Evolutionary conservation across 1,140 invertebrate species (phyloP).

Genomic region (Saxidomus purpurata): DNA sequence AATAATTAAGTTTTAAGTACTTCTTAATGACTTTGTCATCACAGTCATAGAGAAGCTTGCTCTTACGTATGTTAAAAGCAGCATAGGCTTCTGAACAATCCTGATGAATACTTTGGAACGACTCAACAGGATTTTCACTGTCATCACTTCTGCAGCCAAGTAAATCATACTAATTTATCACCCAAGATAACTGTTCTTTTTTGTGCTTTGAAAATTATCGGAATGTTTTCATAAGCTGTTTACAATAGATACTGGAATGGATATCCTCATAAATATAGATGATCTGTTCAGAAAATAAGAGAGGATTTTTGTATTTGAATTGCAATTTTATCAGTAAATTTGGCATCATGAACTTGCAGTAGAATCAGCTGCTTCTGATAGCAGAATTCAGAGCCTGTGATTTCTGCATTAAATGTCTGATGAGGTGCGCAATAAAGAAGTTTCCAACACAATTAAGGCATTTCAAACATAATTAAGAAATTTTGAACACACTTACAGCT

Average conservation of each 20-base stretch:
- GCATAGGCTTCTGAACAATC: not conserved
- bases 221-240: not conserved
- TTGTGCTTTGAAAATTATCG: conserved; percentile 13
- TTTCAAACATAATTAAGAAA: too few species aligned
- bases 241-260: not conserved
- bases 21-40: not conserved
- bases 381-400: too few species aligned
- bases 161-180: conserved; percentile 19
- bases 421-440: too few species aligned
- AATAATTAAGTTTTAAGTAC: not conserved
- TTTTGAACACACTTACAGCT: too few species aligned
- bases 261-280: too few species aligned
- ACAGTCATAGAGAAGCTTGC: not conserved
- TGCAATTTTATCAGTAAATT: too few species aligned
- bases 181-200: not conserved
- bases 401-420: too few species aligned
- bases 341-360: too few species aligned
- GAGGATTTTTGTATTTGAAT: too few species aligned
- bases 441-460: too few species aligned
- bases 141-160: conserved; percentile 17
- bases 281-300: too few species aligned
- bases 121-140: not conserved
- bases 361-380: too few species aligned
- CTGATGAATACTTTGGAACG: not conserved
- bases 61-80: not conserved